phyloP scores from a whole-genome alignment of 2,888 invertebrate genomes.

The Melanostoma scalare region DNA sequence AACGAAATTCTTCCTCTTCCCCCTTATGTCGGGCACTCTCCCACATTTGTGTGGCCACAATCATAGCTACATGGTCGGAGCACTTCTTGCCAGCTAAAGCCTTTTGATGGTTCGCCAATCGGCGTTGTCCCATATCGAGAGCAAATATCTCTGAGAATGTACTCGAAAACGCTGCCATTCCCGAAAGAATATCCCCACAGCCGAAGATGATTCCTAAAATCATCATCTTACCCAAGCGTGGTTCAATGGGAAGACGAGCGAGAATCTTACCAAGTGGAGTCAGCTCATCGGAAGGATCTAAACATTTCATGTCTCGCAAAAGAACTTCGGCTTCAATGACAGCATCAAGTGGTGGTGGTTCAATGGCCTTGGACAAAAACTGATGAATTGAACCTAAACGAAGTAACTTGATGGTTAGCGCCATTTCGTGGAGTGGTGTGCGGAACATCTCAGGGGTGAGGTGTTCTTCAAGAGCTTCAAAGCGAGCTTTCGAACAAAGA shows the following conservation, averaged over 20 bases:
- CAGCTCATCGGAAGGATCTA: conserved; percentile 92
- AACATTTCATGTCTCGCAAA: conserved; percentile 93
- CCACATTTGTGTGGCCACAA: conserved; percentile 95
- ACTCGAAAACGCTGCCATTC: conserved; percentile 97
- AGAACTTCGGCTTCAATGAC: conserved; percentile 98
- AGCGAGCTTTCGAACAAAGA: conserved; percentile 91
- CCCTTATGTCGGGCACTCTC: conserved; percentile 87
- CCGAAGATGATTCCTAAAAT: conserved; percentile 95
- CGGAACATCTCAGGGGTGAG: conserved; percentile 98
- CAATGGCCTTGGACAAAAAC: conserved; percentile 97
- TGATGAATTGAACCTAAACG: conserved; percentile 95
- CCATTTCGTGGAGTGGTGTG: conserved; percentile 97
- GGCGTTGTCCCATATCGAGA: conserved; percentile 88
- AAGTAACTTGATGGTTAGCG: conserved; percentile 93
- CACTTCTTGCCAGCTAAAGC: conserved; percentile 92
- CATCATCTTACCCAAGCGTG: conserved; percentile 98
- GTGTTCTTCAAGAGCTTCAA: conserved; percentile 90
- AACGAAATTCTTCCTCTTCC: conserved; percentile 89
- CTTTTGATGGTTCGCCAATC: conserved; percentile 92
- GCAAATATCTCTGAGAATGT: conserved; percentile 97
- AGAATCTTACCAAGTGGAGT: conserved; percentile 96
- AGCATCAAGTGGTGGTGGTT: conserved; percentile 98
- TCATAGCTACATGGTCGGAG: conserved; percentile 97
- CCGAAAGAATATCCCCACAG: conserved; percentile 94
- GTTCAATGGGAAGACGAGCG: conserved; percentile 97